A percentile compares a stretch with the other conserved stretches of the same genome.
phyloP scores from a whole-genome alignment of 2,113 vertebrate species.

The Brachyhypopomus gauderio region DNA sequence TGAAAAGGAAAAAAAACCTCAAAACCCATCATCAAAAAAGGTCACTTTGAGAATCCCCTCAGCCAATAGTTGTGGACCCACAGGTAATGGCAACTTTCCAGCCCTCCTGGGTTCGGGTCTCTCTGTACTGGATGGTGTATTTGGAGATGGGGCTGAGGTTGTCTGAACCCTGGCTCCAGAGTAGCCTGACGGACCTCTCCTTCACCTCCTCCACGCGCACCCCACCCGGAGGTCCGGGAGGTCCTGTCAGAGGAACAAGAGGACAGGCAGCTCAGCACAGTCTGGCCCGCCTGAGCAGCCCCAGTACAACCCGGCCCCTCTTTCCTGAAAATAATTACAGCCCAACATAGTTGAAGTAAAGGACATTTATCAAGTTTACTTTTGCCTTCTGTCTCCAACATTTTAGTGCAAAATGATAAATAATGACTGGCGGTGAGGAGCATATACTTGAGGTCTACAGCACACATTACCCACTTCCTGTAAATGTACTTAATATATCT shows the following conservation, averaged over 20 bases:
- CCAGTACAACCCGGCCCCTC: neutral
- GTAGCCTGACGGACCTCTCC: conserved; percentile 82
- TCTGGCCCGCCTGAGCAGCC: neutral
- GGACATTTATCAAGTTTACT: neutral
- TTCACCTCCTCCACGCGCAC: conserved; percentile 82
- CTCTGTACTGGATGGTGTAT: conserved; percentile 88
- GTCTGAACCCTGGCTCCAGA: conserved; percentile 93
- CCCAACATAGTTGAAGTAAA: neutral
- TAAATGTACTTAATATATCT: neutral
- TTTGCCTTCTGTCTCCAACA: neutral
- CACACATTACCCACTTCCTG: neutral
- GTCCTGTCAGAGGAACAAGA: conserved; percentile 73
- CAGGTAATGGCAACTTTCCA: conserved; percentile 92
- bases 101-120: conserved; percentile 73
- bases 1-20: neutral
- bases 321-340: conserved; percentile 1
- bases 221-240: conserved; percentile 93
- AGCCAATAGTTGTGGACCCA: conserved; percentile 66
- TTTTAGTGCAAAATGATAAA: conserved; percentile 4
- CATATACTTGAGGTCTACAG: conserved; percentile 3
- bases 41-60: no score
- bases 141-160: conserved; percentile 97
- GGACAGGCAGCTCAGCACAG: neutral
- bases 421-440: neutral
- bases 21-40: no score